These are phyloP conservation scores for Bursaphelenchus mucronatus DNA, from an alignment of 1,140 invertebrate species.

Conservation along the genomic window DNA sequence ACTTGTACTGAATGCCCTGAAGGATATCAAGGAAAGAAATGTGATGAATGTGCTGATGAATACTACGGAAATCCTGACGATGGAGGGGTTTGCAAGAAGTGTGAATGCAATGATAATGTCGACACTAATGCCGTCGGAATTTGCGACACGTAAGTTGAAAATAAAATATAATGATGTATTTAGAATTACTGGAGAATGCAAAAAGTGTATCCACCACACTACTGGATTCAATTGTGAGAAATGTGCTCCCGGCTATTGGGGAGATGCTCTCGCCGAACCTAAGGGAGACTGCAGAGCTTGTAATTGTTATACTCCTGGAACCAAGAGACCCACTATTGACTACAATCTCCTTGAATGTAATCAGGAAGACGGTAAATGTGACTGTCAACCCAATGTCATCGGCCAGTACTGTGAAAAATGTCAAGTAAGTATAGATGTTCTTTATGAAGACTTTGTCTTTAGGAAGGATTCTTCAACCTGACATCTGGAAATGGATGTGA, in stretches of 20 bases:
- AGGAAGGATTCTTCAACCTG: constrained; percentile 73
- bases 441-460: constrained; percentile 12
- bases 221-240: constrained; percentile 77
- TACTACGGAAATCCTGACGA: constrained; percentile 82
- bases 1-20: constrained; percentile 87
- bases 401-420: constrained; percentile 84
- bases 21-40: constrained; percentile 78
- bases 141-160: constrained; percentile 68
- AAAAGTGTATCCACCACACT: constrained; percentile 94
- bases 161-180: constrained; percentile 11
- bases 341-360: constrained; percentile 71
- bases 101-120: constrained; percentile 90
- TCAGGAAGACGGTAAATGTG: constrained; percentile 75
- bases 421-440: constrained; percentile 68
- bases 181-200: constrained; percentile 82
- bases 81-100: constrained; percentile 72
- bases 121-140: constrained; percentile 88
- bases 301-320: constrained; percentile 13
- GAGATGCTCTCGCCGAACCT: constrained; percentile 59
- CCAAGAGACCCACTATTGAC: constrained; percentile 68
- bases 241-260: constrained; percentile 73
- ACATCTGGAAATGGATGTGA: constrained; percentile 70
- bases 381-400: constrained; percentile 79
- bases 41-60: constrained; percentile 88
- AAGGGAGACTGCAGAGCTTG: constrained; percentile 44